Conservation (phyloP, 2,797 vertebrate genomes). For the Megaceryle alcyon region DNA sequence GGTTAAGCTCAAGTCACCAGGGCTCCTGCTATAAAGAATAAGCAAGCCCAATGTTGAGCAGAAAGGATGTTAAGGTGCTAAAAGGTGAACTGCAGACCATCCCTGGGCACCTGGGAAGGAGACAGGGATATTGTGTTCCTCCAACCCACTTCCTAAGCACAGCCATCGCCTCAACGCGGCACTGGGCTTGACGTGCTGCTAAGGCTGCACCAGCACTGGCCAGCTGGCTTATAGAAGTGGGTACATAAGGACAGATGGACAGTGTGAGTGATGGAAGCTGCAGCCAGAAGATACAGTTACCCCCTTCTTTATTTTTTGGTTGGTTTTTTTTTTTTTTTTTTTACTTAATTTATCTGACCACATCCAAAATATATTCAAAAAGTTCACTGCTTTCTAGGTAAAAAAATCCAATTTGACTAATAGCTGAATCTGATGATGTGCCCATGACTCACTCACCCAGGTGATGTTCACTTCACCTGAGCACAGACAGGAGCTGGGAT, state of each 20-base stretch:
- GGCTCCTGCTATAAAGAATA: background rate
- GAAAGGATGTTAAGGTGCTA: background rate
- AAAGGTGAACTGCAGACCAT: background rate
- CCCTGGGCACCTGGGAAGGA: background rate
- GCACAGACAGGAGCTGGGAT: background rate
- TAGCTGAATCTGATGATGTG: background rate
- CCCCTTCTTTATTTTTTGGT: background rate
- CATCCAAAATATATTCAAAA: background rate
- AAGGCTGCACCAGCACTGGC: background rate
- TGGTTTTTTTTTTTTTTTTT: background rate
- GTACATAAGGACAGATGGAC: background rate
- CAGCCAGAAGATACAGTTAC: conserved; percentile 36
- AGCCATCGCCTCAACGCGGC: rapidly evolving
- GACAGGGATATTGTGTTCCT: background rate
- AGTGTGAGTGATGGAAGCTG: conserved; percentile 24
- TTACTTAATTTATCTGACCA: background rate
- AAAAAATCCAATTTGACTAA: background rate
- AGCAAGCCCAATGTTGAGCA: background rate
- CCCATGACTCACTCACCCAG: rapidly evolving
- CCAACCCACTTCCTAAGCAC: background rate
- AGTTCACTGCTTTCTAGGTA: background rate
- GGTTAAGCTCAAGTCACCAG: background rate
- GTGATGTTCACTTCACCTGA: background rate
- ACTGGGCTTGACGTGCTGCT: background rate
- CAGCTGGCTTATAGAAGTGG: background rate